Evolutionary conservation across 2,113 vertebrate species (phyloP).

Genomic region (Seriola rivoliana): DNA sequence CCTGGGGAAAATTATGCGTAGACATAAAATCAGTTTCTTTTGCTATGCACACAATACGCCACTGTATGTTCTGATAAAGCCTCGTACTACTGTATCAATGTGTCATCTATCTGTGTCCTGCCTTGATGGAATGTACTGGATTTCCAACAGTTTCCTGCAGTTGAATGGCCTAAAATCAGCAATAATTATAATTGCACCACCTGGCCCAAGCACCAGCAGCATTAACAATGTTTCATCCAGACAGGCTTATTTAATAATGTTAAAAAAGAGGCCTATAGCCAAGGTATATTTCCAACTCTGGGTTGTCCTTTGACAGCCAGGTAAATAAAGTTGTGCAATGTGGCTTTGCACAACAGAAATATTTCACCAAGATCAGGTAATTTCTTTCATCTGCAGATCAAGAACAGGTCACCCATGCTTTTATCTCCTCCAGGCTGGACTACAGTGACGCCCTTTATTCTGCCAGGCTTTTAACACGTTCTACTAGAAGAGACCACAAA

Average conservation of each 20-base stretch:
- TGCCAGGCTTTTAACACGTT: not conserved
- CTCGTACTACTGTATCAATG: not conserved
- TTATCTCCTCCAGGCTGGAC: not conserved
- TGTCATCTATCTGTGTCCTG: not conserved
- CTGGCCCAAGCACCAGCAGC: not conserved
- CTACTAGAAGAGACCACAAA: not conserved
- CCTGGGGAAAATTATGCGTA: not conserved
- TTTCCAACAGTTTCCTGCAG: not conserved
- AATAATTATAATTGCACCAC: slow-evolving; percentile 12
- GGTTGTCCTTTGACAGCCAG: not conserved
- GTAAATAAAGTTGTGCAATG: not conserved
- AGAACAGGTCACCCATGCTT: not conserved
- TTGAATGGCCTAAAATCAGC: not conserved
- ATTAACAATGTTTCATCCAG: not conserved
- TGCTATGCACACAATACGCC: not conserved
- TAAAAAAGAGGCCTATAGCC: not conserved
- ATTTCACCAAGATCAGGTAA: not conserved
- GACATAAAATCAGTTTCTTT: not conserved
- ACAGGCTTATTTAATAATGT: not conserved
- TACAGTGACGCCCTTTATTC: not conserved
- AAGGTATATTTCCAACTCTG: not conserved
- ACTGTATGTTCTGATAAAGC: not conserved
- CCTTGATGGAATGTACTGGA: not conserved
- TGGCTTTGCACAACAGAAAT: not conserved
- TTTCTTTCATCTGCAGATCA: slow-evolving; percentile 8